Evolutionary conservation across 2,797 vertebrate species (phyloP).

Genomic region (Lepus oiostolus): DNA sequence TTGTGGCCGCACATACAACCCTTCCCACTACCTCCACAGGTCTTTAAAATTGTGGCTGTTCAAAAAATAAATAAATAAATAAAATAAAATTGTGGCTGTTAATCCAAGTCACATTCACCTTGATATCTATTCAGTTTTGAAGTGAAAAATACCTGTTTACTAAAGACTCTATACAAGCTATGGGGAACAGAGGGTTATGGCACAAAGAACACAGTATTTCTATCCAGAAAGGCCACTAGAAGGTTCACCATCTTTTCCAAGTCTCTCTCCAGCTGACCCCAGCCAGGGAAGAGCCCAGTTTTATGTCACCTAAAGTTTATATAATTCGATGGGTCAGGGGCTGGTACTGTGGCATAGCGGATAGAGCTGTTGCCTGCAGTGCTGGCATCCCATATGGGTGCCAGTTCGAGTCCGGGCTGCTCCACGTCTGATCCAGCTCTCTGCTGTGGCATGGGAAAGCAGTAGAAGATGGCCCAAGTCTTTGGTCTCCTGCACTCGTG

Average conservation of each 20-base stretch:
- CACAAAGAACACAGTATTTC: background rate
- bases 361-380: too few species aligned
- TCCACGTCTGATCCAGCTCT: too few species aligned
- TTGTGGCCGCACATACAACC: background rate
- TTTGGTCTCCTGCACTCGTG: too few species aligned
- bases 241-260: background rate
- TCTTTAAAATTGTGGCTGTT: conserved; percentile 27
- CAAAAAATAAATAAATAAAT: too few species aligned
- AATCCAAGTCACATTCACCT: background rate
- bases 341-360: too few species aligned
- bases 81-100: conserved; percentile 3
- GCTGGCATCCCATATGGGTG: too few species aligned
- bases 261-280: background rate
- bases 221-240: background rate
- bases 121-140: background rate
- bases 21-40: background rate
- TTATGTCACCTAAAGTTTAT: background rate
- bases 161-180: background rate
- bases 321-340: background rate
- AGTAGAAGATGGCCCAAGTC: too few species aligned
- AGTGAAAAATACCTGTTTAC: conserved; percentile 5
- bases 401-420: too few species aligned
- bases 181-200: background rate
- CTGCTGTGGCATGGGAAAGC: too few species aligned
- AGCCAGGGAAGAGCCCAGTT: background rate